Evolutionary conservation across 2,113 vertebrate genomes (phyloP).

Genomic region (Brachirus orientalis): DNA sequence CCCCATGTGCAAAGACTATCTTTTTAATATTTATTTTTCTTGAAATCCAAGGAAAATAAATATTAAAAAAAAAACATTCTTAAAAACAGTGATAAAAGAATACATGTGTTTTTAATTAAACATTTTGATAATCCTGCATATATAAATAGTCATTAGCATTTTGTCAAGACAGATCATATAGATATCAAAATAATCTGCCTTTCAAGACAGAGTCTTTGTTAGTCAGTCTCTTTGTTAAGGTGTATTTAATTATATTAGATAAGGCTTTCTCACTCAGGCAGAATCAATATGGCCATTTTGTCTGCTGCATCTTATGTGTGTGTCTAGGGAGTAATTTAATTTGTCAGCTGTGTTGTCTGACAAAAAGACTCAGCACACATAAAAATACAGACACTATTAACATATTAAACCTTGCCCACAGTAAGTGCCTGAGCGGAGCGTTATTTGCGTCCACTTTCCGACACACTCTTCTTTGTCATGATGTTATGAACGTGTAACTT

Average conservation of each 20-base stretch:
- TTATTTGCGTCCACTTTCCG: slow-evolving; percentile 35
- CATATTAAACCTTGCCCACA: slow-evolving; percentile 35
- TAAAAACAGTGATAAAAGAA: not conserved
- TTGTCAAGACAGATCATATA: slow-evolving; percentile 5
- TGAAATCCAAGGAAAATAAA: too few species aligned
- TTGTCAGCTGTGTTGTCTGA: slow-evolving; percentile 45
- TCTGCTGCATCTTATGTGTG: slow-evolving; percentile 56
- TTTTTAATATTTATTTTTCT: too few species aligned
- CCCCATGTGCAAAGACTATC: not conserved
- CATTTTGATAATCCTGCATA: not conserved
- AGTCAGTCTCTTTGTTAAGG: slow-evolving; percentile 53
- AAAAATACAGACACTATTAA: slow-evolving; percentile 51
- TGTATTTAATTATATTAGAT: slow-evolving; percentile 68
- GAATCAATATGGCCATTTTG: slow-evolving; percentile 55
- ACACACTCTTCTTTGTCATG: slow-evolving; percentile 49
- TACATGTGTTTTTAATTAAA: too few species aligned
- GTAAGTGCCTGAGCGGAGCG: slow-evolving; percentile 37
- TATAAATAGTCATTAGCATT: not conserved
- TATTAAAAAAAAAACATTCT: too few species aligned
- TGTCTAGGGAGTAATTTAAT: slow-evolving; percentile 55
- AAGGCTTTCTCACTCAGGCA: slow-evolving; percentile 30
- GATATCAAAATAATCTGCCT: not conserved
- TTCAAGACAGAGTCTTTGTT: slow-evolving; percentile 38
- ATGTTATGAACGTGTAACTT: slow-evolving; percentile 34
- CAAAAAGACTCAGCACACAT: slow-evolving; percentile 25